Evolutionary conservation across 2,888 invertebrate genomes (phyloP), one percentile per base, ranked within the genome.

Genomic region (Bursaphelenchus okinawaensis): DNA sequence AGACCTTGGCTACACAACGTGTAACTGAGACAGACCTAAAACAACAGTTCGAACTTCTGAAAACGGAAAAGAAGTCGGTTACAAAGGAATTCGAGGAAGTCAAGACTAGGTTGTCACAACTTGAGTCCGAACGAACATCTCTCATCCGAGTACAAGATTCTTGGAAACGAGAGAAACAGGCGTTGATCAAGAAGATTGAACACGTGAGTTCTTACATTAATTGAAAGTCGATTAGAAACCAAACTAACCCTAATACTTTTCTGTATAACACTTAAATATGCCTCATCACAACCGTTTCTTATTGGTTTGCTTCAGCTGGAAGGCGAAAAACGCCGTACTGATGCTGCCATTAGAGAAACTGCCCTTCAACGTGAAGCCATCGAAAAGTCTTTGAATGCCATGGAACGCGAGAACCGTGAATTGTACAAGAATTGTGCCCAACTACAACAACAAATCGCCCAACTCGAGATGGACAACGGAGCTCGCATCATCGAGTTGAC

Each of bases 391-490:
- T 68, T 81, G 68, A 81, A 82, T 57, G 80, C 81, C 7, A 81
- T 81, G 81, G 81, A 81, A 59, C 68, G 81, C 16, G 81, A 81
- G 64, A 81, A 81, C 68, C 58, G 75, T 23, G 81, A 82, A 61
- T 71, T 81, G 40, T 81, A 81, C 75, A 82, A 79, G 70, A 81
- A 81, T 68, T 81, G 81, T 62, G 79, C 81, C 16, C 81, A 81
- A 63, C 71, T 81, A 27, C 81, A 81, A 57, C 81, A 81, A 65
- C 81, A 81, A 63, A 81, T 81, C 40, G 79, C 80, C 22, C 81
- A 81, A 60, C 71, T 81, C 22, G 81, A 81, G 56, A 81, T 81
- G 79, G 81, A 81, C 63, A 81, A 81, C 59, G 81, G 81, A 12
- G 80, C 78, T 68, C 67, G 81, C 27, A 78, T 81, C 31, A 59